Base-by-base conservation (phyloP, 2,113 vertebrate species). In the Pongo pygmaeus region DNA sequence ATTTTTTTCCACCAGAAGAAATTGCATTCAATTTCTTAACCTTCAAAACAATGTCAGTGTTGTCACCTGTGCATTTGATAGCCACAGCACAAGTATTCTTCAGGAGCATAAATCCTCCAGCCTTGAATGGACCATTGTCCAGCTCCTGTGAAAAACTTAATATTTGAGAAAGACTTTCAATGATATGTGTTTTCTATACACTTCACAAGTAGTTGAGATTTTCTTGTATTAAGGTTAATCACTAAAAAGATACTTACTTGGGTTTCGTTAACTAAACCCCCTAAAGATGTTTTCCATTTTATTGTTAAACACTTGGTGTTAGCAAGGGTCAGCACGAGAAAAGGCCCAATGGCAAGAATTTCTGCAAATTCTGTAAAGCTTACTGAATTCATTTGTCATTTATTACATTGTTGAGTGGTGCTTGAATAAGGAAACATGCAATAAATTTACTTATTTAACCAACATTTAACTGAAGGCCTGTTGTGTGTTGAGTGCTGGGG, bases 361-460 rank as follows among this genome's bases (percentile, higher is more conserved):
- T 64, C 32, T 93, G 43, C 40, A 92, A 48, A 92, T 70, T 95
- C 35, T 95, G 32, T 83, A 96, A 83, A 89, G 38, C 11, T 86
- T 95, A 64, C 61, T 93, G 43, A 94, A 89, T 91, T 84, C 1
- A 6, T 57, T 89, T 81, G 52, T 75, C 30, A 46, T 38, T 72
- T 70, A 74, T 78, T 80, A 64, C 92, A 59, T 96, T 92, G 43
- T 69, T 25, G 35, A 95, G 32, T 94, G 92, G 77, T 96, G 94
- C 81, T 55, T 89, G 20, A 91, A 27, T 92, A 94, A 80, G 79
- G 48, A 95, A 96, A 97, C 79, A 85, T 57, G 96, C 93, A 97
- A 97, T 97, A 97, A 97, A 92, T 67, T 92, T 25, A 97, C 43
- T 89, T 22, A 72, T 43, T 93, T 50, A 84, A 8, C 72, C 67